Evolutionary conservation across 2,888 invertebrate genomes (phyloP).

Genomic region (Ophonus ardosiacus): DNA sequence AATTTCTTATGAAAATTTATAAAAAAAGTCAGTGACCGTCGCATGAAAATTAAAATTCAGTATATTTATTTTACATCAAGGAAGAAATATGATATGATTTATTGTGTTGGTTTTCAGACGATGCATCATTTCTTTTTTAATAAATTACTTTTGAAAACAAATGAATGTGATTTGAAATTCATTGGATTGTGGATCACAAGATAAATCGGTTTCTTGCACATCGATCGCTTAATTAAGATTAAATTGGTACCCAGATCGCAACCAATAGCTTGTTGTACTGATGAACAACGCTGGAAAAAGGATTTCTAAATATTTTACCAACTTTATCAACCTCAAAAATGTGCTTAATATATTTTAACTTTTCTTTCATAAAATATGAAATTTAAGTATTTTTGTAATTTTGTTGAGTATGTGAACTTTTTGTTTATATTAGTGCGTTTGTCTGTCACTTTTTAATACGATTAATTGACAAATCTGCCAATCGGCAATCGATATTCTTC

Average conservation of each 20-base stretch:
- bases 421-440: too few species aligned
- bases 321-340: too few species aligned
- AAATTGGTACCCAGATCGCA: background rate
- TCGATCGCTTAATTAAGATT: conserved; percentile 23
- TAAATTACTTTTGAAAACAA: conserved; percentile 28
- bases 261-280: background rate
- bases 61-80: background rate
- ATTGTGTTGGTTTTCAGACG: background rate
- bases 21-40: background rate
- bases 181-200: conserved; percentile 14
- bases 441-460: too few species aligned
- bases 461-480: too few species aligned
- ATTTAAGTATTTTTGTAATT: too few species aligned
- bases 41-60: background rate
- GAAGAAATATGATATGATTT: conserved; percentile 18
- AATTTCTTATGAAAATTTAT: background rate
- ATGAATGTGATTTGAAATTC: conserved; percentile 38
- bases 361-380: too few species aligned
- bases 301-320: conserved; percentile 17
- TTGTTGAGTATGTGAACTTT: too few species aligned
- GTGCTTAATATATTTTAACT: conserved; percentile 8
- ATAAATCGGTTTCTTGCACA: conserved; percentile 5
- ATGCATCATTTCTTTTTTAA: conserved; percentile 13
- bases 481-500: too few species aligned
- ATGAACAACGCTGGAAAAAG: background rate